phyloP scores from a whole-genome alignment of 2,113 vertebrate genomes.

The Delphinus delphis region DNA sequence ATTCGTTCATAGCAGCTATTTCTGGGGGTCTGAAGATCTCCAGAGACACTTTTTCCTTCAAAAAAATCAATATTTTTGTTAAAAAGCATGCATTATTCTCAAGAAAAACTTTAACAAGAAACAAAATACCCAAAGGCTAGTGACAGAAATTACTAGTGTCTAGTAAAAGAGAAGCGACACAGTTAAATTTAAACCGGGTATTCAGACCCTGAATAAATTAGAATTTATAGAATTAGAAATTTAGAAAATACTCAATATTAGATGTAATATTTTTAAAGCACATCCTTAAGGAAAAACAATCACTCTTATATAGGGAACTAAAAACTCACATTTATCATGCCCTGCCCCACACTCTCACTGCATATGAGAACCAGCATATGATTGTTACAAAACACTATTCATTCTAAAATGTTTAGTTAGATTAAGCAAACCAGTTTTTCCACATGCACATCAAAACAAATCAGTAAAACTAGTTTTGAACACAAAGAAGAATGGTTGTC shows the following conservation, averaged over 20 bases:
- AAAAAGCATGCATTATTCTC: not conserved
- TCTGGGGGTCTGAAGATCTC: not conserved
- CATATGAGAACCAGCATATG: not conserved
- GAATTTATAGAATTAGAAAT: not conserved
- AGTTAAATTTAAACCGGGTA: not conserved
- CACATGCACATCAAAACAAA: slow-evolving; percentile 47
- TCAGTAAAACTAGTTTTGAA: slow-evolving; percentile 30
- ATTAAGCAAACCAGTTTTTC: slow-evolving; percentile 80
- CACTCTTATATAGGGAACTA: not conserved
- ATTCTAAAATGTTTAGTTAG: slow-evolving; percentile 49
- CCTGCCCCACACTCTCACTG: not conserved
- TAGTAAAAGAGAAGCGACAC: not conserved
- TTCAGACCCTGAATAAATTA: not conserved
- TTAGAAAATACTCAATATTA: not conserved
- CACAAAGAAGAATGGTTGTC: not conserved
- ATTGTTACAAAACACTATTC: slow-evolving; percentile 48
- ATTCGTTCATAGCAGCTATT: not conserved
- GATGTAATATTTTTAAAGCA: not conserved
- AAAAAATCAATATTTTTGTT: not conserved
- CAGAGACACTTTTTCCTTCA: not conserved
- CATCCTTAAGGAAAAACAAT: not conserved
- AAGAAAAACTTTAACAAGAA: not conserved
- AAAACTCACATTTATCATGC: not conserved
- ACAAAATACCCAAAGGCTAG: not conserved
- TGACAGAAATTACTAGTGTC: not conserved